Conservation (phyloP, 2,888 invertebrate genomes). For the Pyrrhia umbra region DNA sequence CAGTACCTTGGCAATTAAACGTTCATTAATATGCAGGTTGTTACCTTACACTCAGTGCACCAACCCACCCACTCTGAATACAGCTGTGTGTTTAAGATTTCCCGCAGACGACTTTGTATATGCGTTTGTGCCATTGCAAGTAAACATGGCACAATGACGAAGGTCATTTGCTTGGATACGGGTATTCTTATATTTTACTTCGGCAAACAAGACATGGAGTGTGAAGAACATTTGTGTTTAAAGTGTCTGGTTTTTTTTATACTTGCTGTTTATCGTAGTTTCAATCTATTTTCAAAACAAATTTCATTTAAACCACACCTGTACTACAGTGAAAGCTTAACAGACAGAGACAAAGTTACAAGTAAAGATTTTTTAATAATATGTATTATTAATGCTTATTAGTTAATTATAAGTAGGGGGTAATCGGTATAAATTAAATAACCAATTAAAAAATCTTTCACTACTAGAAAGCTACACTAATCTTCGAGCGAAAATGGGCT, state of each 20-base stretch:
- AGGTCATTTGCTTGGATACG: slow-evolving; percentile 17
- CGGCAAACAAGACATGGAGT: slow-evolving; percentile 8
- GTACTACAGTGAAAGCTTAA: no score
- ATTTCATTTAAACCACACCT: no score
- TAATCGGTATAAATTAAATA: no score
- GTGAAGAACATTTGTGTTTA: slow-evolving; percentile 8
- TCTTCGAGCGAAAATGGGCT: no score
- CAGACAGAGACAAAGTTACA: no score
- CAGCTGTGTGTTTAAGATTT: slow-evolving; percentile 23
- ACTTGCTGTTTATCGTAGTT: no score
- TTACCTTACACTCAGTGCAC: slow-evolving; percentile 22
- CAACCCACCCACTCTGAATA: slow-evolving; percentile 10
- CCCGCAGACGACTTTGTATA: slow-evolving; percentile 1
- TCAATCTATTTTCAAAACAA: no score
- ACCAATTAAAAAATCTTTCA: no score
- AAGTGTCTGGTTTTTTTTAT: background rate
- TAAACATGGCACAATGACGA: slow-evolving; percentile 36
- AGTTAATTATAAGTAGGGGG: no score
- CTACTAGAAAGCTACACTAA: no score
- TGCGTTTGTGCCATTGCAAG: slow-evolving; percentile 17
- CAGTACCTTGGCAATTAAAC: slow-evolving; percentile 36
- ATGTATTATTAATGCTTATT: no score
- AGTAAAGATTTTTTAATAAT: no score
- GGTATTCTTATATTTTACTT: slow-evolving; percentile 16
- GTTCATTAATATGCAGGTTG: slow-evolving; percentile 39